Conservation (phyloP, 1,140 invertebrate genomes). For the Atta cephalotes region DNA sequence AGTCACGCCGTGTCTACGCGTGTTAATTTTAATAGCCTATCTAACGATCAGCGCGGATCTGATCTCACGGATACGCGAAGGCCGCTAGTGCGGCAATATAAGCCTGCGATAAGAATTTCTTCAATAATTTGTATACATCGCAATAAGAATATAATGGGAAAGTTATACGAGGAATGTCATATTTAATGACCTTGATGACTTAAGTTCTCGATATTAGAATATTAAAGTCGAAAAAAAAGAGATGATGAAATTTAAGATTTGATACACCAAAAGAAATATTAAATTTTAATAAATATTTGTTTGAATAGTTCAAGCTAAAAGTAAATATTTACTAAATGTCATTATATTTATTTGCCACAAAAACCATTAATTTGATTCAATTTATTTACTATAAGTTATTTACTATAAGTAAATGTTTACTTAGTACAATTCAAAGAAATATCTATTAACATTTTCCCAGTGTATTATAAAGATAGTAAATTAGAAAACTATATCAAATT, state of each 20-base stretch:
- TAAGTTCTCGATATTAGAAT: neutral
- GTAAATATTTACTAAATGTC: no score
- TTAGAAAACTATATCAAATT: neutral
- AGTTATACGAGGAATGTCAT: neutral
- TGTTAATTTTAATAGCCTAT: constrained; percentile 61
- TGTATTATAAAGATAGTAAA: no score
- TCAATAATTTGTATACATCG: neutral
- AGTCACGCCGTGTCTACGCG: constrained; percentile 56
- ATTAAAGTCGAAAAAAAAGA: neutral
- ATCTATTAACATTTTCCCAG: no score
- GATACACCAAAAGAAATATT: no score
- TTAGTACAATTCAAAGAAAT: no score
- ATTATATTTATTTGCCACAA: no score
- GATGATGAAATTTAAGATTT: neutral
- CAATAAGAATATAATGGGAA: neutral
- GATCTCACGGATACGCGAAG: constrained; percentile 48
- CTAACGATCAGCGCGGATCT: constrained; percentile 37
- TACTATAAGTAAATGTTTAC: no score
- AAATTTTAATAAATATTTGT: no score
- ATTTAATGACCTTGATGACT: neutral
- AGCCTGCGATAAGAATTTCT: neutral
- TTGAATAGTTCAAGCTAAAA: no score
- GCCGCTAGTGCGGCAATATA: neutral
- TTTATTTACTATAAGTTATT: no score
- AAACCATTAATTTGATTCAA: no score